phyloP scores from a whole-genome alignment of 2,113 vertebrate genomes.

The Lontra canadensis region DNA sequence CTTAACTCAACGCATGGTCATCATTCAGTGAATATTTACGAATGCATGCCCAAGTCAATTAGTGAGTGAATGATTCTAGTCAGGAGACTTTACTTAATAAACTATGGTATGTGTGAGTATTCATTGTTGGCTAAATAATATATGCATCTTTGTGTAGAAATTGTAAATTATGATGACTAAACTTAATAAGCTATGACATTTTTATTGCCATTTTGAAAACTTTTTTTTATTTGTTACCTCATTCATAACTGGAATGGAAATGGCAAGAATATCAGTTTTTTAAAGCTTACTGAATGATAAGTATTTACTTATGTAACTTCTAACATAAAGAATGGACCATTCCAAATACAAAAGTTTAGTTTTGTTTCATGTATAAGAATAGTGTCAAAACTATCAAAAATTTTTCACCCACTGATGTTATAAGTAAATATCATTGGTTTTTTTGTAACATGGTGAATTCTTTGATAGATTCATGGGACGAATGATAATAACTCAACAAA shows the following conservation, averaged over 20 bases:
- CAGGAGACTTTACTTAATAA: slow-evolving; percentile 10
- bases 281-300: neutral
- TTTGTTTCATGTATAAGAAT: neutral
- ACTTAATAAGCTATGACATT: neutral
- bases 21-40: slow-evolving; percentile 15
- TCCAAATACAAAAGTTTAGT: neutral
- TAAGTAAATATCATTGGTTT: neutral
- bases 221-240: slow-evolving; percentile 32
- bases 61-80: neutral
- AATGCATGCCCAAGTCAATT: neutral
- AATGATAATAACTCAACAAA: slow-evolving; percentile 92
- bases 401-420: neutral
- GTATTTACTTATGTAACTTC: slow-evolving; percentile 19
- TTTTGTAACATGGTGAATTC: slow-evolving; percentile 64
- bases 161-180: slow-evolving; percentile 2
- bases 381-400: neutral
- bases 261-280: slow-evolving; percentile 13
- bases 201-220: slow-evolving; percentile 20
- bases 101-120: neutral
- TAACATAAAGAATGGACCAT: neutral
- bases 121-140: slow-evolving; percentile 18
- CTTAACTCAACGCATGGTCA: neutral
- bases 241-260: neutral
- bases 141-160: slow-evolving; percentile 13
- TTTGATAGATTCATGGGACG: slow-evolving; percentile 94